Base-by-base conservation (phyloP, 1,140 invertebrate genomes). In the Bactericera cockerelli region DNA sequence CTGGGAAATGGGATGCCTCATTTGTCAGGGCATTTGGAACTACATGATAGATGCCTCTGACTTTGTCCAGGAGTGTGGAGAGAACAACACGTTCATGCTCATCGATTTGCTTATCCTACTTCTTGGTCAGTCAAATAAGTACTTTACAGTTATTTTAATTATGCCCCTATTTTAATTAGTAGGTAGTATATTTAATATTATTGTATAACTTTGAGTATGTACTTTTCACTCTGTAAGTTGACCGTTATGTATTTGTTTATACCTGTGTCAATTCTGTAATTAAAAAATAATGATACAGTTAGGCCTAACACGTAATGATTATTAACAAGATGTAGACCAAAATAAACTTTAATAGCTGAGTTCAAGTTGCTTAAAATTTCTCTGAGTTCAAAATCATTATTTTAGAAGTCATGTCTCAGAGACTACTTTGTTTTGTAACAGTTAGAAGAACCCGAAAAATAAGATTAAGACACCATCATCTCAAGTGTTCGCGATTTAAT, bases 1-100 rank as follows among this genome's bases (percentile, higher is more conserved):
- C 65, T 81, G 81, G 79, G 72, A 76, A 57, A 65, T 83, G 55
- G 78, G 75, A 6, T 76, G 73, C 61, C 70, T 82, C 59, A 74
- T 81, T 2, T 83, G 81, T 68, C 80, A 83, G 69, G 76, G 77
- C 6, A 65, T 86, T 16, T 86, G 83, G 82, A 87, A 87, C 71
- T 82, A 80, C 64, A 79, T 79, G 60, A 79, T 79, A 28, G 80
- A 82, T 42, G 72, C 69, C 2, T 67, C 69, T 49, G 72, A 75
- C 68, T 67, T 73, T 22, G 69, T 73, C 59, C 70, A 72, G 31
- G 65, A 75, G n/a, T 65, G 77, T 33, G 73, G 73, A 3, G 70
- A 75, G n/a, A 67, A 71, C 56, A 73, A 78, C 62, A 71, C 78
- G 25, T 74, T 79, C 61, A 71, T 76, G 58, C 67, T 81, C 1